These are phyloP conservation scores for Theodoxus fluviatilis DNA, from an alignment of 2,888 invertebrate genomes.

Conservation along the genomic window DNA sequence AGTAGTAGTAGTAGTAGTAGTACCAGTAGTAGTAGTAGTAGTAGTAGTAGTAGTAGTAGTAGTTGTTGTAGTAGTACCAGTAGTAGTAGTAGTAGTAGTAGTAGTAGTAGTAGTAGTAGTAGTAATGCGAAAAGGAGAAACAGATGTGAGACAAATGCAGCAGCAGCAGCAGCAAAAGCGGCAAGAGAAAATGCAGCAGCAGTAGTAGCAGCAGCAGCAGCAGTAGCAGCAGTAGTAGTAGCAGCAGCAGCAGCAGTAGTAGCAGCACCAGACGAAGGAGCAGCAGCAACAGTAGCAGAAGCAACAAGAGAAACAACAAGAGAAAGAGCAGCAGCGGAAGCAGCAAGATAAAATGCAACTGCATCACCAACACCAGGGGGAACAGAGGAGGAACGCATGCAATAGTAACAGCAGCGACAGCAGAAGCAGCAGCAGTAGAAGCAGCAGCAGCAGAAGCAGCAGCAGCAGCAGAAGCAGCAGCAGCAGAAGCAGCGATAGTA, in stretches of 20 bases:
- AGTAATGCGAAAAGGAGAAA: background rate
- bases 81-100: slow-evolving; percentile 12
- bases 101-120: slow-evolving; percentile 23
- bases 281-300: slow-evolving; percentile 15
- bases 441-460: slow-evolving; percentile 10
- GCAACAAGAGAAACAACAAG: background rate
- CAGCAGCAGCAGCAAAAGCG: slow-evolving; percentile 19
- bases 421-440: slow-evolving; percentile 12
- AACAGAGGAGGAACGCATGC: background rate
- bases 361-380: background rate
- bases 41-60: background rate
- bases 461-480: slow-evolving; percentile 11
- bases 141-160: background rate
- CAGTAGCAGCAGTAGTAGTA: slow-evolving; percentile 21
- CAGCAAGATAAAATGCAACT: background rate
- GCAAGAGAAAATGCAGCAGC: slow-evolving; percentile 3
- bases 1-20: slow-evolving; percentile 2
- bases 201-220: slow-evolving; percentile 18
- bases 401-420: slow-evolving; percentile 12
- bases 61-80: background rate
- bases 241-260: slow-evolving; percentile 21
- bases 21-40: background rate
- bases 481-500: slow-evolving; percentile 12
- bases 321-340: slow-evolving; percentile 6
- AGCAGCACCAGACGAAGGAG: background rate